Conservation (phyloP, 2,888 invertebrate species). For the Xylota segnis region DNA sequence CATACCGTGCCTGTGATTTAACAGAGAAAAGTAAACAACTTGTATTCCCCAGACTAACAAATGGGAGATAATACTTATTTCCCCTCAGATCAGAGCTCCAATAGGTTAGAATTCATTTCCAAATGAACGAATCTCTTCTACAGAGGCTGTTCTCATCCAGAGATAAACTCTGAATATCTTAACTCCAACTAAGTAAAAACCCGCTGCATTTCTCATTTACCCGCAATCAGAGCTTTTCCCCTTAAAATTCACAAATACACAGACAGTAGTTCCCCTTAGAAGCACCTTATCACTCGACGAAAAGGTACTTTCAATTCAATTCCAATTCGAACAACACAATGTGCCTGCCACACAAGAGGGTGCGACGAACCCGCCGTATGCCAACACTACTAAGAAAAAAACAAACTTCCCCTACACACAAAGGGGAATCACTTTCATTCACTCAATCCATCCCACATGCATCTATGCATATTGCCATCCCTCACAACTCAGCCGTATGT, state of each 20-base stretch:
- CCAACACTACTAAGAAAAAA: slow-evolving; percentile 18
- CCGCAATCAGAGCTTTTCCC: slow-evolving; percentile 55
- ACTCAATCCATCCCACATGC: slow-evolving; percentile 48
- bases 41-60: neutral
- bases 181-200: slow-evolving; percentile 3
- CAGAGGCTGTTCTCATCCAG: neutral
- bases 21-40: slow-evolving; percentile 1
- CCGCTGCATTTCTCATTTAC: slow-evolving; percentile 18
- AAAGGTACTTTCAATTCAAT: slow-evolving; percentile 65
- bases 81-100: neutral
- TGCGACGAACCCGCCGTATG: slow-evolving; percentile 67
- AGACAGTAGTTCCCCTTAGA: slow-evolving; percentile 51
- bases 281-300: slow-evolving; percentile 61
- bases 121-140: slow-evolving; percentile 6
- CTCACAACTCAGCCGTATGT: neutral
- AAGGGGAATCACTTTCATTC: slow-evolving; percentile 56
- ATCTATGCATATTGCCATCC: slow-evolving; percentile 16
- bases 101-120: slow-evolving; percentile 4
- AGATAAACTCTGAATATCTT: neutral
- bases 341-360: slow-evolving; percentile 57
- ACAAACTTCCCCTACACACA: slow-evolving; percentile 42
- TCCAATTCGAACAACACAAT: slow-evolving; percentile 57
- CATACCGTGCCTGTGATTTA: neutral
- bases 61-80: neutral
- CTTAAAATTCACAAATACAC: neutral